Conservation (phyloP, 2,113 vertebrate species). For the Microtus ochrogaster region DNA sequence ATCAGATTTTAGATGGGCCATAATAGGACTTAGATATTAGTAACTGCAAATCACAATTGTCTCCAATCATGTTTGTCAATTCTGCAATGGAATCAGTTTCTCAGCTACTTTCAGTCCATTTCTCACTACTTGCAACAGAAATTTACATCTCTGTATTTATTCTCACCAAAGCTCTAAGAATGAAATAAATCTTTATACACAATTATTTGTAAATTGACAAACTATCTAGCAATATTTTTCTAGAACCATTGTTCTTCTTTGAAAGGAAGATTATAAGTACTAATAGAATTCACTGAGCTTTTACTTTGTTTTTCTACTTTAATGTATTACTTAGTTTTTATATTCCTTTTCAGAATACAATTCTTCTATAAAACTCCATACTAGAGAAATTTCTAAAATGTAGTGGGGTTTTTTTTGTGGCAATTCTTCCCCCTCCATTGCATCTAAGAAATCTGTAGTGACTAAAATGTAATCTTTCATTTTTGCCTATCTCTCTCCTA, state of each 20-base stretch:
- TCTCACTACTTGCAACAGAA: not conserved
- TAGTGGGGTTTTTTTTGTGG: not conserved
- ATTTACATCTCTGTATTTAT: not conserved
- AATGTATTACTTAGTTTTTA: not conserved
- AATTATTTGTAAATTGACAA: not conserved
- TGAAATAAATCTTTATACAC: not conserved
- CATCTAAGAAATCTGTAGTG: conserved; percentile 35
- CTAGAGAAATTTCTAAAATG: not conserved
- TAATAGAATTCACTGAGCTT: not conserved
- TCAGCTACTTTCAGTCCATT: not conserved
- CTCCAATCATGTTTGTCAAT: fast-evolving
- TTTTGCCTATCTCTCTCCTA: conserved; percentile 42
- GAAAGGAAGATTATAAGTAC: not conserved
- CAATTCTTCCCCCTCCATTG: not conserved
- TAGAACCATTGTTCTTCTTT: not conserved
- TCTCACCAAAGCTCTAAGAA: not conserved
- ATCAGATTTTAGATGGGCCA: fast-evolving
- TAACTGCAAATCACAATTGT: not conserved
- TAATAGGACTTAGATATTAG: not conserved
- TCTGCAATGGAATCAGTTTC: not conserved
- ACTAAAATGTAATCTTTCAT: conserved; percentile 15
- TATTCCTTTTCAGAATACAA: not conserved
- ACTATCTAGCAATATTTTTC: not conserved
- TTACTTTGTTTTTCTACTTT: not conserved
- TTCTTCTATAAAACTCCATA: not conserved